These are phyloP conservation scores for Vanessa tameamea DNA, from an alignment of 1,140 invertebrate species.

Conservation along the genomic window DNA sequence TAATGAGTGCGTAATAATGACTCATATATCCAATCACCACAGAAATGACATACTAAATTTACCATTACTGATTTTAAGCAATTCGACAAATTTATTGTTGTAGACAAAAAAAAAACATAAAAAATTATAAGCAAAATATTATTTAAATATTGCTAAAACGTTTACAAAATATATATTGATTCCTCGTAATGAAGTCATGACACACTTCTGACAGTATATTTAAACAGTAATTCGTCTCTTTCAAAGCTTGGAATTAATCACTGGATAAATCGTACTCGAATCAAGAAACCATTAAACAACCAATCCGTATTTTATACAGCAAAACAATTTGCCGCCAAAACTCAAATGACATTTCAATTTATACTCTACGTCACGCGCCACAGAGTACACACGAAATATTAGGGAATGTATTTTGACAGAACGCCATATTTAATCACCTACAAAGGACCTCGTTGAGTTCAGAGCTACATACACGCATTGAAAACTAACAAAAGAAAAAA, in stretches of 20 bases:
- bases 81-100: no score
- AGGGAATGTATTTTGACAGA: constrained; percentile 43
- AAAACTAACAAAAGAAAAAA: constrained; percentile 80
- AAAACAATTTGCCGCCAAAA: constrained; percentile 46
- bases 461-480: constrained; percentile 74
- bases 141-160: no score
- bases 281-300: constrained; percentile 79
- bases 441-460: constrained; percentile 66
- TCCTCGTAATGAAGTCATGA: not conserved
- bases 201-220: constrained; percentile 15
- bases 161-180: no score
- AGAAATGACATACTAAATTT: no score
- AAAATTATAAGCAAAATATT: no score
- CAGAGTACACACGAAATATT: constrained; percentile 34
- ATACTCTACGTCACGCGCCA: constrained; percentile 43
- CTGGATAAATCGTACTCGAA: constrained; percentile 68
- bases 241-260: constrained; percentile 72
- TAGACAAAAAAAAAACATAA: no score
- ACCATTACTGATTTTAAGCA: no score
- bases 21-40: no score
- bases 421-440: constrained; percentile 74
- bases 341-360: constrained; percentile 39
- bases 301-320: constrained; percentile 66
- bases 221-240: constrained; percentile 22
- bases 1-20: no score